Percentiles rank a stretch among this genome's conserved stretches.
These are phyloP conservation scores for Centruroides sculpturatus DNA, from an alignment of 1,140 invertebrate genomes.

Conservation along the genomic window DNA sequence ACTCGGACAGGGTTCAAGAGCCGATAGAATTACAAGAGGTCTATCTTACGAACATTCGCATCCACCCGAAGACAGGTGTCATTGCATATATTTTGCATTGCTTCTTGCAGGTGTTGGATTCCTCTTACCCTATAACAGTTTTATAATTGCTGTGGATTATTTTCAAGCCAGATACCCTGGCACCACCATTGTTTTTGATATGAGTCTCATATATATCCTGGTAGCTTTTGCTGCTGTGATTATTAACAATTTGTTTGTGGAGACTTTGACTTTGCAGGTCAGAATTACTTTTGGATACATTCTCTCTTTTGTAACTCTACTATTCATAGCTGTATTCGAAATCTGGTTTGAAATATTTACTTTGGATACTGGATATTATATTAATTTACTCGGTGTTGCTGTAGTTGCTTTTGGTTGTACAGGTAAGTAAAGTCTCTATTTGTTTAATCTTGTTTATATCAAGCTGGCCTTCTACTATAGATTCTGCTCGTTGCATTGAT, in stretches of 20 bases:
- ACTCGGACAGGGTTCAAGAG: slow-evolving; percentile 7
- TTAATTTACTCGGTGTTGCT: slow-evolving; percentile 68
- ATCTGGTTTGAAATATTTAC: slow-evolving; percentile 66
- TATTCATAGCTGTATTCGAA: slow-evolving; percentile 69
- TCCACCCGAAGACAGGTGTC: slow-evolving; percentile 33
- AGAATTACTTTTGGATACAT: slow-evolving; percentile 77
- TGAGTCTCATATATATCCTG: slow-evolving; percentile 76
- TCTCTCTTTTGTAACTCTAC: slow-evolving; percentile 59
- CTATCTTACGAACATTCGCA: slow-evolving; percentile 2
- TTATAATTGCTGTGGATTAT: slow-evolving; percentile 21
- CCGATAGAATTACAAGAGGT: neutral
- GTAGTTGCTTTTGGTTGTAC: slow-evolving; percentile 76
- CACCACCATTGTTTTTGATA: slow-evolving; percentile 75
- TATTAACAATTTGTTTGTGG: slow-evolving; percentile 68
- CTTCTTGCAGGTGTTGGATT: slow-evolving; percentile 77
- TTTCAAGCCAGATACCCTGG: slow-evolving; percentile 58
- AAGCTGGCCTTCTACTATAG: no score
- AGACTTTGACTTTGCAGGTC: slow-evolving; percentile 60
- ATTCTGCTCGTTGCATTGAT: no score
- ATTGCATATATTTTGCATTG: slow-evolving; percentile 61
- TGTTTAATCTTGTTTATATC: no score
- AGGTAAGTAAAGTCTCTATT: slow-evolving; percentile 40
- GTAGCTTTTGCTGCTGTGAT: slow-evolving; percentile 72
- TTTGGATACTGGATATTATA: slow-evolving; percentile 51
- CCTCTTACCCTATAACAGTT: slow-evolving; percentile 69